A percentile compares a stretch with the other conserved stretches of the same genome.
Conservation (phyloP, 2,797 vertebrate genomes). For the Channa striata region DNA sequence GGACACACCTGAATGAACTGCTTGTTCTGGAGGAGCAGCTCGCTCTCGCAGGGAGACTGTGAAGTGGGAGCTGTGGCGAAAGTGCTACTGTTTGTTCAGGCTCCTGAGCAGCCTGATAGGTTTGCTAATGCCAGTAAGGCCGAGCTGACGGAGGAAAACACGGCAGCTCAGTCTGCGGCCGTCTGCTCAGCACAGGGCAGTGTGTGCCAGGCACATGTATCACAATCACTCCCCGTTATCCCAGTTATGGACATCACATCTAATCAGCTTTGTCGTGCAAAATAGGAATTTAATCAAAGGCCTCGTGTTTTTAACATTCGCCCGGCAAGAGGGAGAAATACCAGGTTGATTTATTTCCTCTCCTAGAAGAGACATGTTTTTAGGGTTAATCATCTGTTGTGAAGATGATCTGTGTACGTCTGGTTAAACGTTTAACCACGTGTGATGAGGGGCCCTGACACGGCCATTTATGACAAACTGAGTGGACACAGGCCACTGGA, state of each 20-base stretch:
- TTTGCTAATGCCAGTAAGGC: constrained; percentile 35
- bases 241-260: neutral
- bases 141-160: constrained; percentile 19
- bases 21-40: neutral
- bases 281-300: no score
- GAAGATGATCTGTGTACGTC: neutral
- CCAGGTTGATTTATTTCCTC: neutral
- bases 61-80: constrained; percentile 24
- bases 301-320: neutral
- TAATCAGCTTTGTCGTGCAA: no score
- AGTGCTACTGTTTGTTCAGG: constrained; percentile 62
- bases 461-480: constrained; percentile 26
- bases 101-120: constrained; percentile 45
- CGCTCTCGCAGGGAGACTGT: constrained; percentile 30
- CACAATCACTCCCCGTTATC: no score
- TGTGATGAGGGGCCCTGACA: neutral
- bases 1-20: constrained; percentile 54
- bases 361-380: neutral
- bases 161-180: constrained; percentile 1
- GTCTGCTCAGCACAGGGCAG: constrained; percentile 39
- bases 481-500: neutral
- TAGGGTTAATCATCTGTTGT: constrained; percentile 58
- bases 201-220: neutral
- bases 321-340: neutral
- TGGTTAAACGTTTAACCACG: constrained; percentile 65